Percentiles rank a stretch among this genome's conserved stretches.
These are phyloP conservation scores for Ophonus ardosiacus DNA, from an alignment of 2,888 invertebrate species.

Conservation along the genomic window DNA sequence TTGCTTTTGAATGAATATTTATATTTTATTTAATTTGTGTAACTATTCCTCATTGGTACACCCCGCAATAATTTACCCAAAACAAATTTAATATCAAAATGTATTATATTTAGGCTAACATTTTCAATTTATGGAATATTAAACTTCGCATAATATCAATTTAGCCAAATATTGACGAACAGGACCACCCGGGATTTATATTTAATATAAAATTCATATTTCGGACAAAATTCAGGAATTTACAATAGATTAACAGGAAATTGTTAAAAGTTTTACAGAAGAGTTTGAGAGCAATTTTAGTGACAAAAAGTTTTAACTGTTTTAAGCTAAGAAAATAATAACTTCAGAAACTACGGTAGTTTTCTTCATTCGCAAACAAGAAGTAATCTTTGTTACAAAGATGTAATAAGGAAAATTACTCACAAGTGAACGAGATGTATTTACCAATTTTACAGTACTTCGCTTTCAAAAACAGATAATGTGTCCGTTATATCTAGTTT, in stretches of 20 bases:
- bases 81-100: not conserved
- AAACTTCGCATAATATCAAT: not conserved
- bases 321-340: constrained; percentile 12
- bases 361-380: constrained; percentile 13
- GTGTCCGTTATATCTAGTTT: not conserved
- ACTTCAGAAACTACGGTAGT: constrained; percentile 4
- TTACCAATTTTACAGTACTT: not conserved
- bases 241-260: not conserved
- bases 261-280: not conserved
- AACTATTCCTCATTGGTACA: not conserved
- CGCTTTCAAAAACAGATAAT: not conserved
- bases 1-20: not conserved
- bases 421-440: not conserved
- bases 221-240: not conserved
- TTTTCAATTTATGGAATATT: not conserved
- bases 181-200: not conserved
- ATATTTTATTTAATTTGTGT: not conserved
- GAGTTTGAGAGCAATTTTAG: not conserved
- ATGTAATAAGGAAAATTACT: constrained; percentile 3
- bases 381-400: constrained; percentile 1
- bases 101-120: not conserved
- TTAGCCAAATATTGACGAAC: not conserved
- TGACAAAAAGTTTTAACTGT: constrained; percentile 3
- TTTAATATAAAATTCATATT: not conserved
- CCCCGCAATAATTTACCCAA: not conserved